Percentiles rank a stretch among this genome's conserved stretches.
phyloP scores from a whole-genome alignment of 2,888 invertebrate genomes.

The Cantharis rustica region DNA sequence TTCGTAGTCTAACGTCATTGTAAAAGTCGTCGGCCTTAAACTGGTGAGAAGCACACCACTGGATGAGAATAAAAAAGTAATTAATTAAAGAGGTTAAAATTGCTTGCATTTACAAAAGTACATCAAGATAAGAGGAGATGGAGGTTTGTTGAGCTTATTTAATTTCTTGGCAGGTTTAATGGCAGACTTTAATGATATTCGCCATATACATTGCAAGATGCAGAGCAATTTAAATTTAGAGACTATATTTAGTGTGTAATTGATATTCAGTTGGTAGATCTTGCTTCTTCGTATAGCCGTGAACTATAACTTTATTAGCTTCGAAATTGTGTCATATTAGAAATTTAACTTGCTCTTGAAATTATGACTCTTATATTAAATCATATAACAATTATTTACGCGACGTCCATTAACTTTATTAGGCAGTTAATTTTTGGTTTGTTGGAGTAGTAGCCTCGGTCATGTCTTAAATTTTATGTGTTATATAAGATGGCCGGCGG shows the following conservation, averaged over 20 bases:
- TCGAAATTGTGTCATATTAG: conserved; percentile 28
- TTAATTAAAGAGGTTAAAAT: background rate
- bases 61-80: background rate
- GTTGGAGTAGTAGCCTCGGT: background rate
- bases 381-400: background rate
- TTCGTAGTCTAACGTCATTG: too few species aligned
- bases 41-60: background rate
- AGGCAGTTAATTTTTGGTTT: background rate
- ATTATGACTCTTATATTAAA: background rate
- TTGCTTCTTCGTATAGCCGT: conserved; percentile 15
- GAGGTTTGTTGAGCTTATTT: background rate
- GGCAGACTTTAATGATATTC: conserved; percentile 18
- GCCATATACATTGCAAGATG: conserved; percentile 28
- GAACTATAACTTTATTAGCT: conserved; percentile 24
- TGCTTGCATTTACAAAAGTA: background rate
- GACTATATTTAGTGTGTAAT: conserved; percentile 29
- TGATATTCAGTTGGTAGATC: conserved; percentile 29
- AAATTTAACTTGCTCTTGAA: conserved; percentile 13
- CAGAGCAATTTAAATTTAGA: conserved; percentile 30
- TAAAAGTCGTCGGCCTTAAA: background rate
- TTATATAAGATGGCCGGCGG: conserved; percentile 23
- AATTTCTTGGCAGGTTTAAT: background rate
- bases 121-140: background rate
- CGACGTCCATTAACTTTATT: background rate
- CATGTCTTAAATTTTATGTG: background rate